phyloP scores from a whole-genome alignment of 2,888 invertebrate genomes.

The Uloborus plumipes region DNA sequence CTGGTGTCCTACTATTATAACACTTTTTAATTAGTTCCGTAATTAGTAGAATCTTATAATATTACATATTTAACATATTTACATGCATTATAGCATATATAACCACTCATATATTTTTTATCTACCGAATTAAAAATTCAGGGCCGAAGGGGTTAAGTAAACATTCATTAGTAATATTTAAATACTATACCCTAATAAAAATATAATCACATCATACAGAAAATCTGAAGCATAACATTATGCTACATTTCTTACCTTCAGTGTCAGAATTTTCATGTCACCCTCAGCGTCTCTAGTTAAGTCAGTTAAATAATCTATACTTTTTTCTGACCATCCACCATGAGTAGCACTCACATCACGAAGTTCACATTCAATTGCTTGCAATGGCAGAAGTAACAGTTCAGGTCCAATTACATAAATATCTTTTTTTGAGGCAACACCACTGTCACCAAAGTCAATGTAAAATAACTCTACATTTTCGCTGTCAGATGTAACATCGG shows the following conservation, averaged over 20 bases:
- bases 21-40: too few species aligned
- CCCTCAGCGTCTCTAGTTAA: constrained; percentile 33
- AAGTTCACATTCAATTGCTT: constrained; percentile 90
- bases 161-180: too few species aligned
- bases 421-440: constrained; percentile 78
- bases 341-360: constrained; percentile 78
- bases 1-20: too few species aligned
- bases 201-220: too few species aligned
- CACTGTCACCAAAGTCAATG: constrained; percentile 90
- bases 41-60: too few species aligned
- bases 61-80: too few species aligned
- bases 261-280: constrained; percentile 42
- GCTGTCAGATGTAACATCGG: constrained; percentile 71
- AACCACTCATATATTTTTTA: too few species aligned
- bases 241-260: constrained; percentile 21
- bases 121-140: too few species aligned
- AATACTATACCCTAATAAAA: too few species aligned
- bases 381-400: constrained; percentile 80
- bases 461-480: constrained; percentile 81
- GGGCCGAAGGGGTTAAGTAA: neutral
- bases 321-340: constrained; percentile 54
- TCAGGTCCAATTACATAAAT: constrained; percentile 83
- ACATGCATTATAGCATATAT: too few species aligned
- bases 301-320: constrained; percentile 12
- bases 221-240: too few species aligned